Base-by-base conservation (phyloP, 92 coral and sea anemone species). In the Phenganax stokvisi region DNA sequence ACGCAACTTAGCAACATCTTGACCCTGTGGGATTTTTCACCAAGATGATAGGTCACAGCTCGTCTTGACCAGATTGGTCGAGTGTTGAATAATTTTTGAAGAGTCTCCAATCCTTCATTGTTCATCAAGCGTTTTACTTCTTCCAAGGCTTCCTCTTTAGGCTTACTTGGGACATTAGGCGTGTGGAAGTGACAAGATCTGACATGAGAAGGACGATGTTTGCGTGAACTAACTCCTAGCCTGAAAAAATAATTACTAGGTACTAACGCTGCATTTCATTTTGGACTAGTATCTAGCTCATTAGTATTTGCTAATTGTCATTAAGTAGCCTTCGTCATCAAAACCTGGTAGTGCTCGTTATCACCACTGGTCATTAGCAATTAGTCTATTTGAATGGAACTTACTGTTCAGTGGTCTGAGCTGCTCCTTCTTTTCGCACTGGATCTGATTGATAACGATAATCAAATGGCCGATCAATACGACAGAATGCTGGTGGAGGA, bases 11-110 rank as follows among this genome's bases (percentile, higher is more conserved):
- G 58, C 10, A 94, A 75, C 67, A 86, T 87, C 71, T 86, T 88
- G 66, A 92, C 20, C 44, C 91, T 85, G 85, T 0, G 75, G 66
- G 4, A 85, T 67, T 56, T 85, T 85, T 84, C 66, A 0, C 85
- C 85, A 70, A 94, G 71, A 54, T 94, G 98, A 20, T 83, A 83
- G 11, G 68, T 68, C 15, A 94, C 74, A 8, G 98, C 97, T 77
- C 77, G 75, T 53, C 96, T 89, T 0, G 98, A 92, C 98, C 98
- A 94, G 60, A 94, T 72, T 8, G 98, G 97, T 25, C 98, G 89
- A 51, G 79, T 90, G 52, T 86, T 85, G 80, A 94, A 94, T 61
- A 94, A 86, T 47, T 86, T 88, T 77, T 89, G 85, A 52, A 92
- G 79, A 12, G 75, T 86, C 68, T 88, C 91, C 31, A 87, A 63